phyloP scores from a whole-genome alignment of 2,888 invertebrate species.

The Fissipunctia ypsillon region DNA sequence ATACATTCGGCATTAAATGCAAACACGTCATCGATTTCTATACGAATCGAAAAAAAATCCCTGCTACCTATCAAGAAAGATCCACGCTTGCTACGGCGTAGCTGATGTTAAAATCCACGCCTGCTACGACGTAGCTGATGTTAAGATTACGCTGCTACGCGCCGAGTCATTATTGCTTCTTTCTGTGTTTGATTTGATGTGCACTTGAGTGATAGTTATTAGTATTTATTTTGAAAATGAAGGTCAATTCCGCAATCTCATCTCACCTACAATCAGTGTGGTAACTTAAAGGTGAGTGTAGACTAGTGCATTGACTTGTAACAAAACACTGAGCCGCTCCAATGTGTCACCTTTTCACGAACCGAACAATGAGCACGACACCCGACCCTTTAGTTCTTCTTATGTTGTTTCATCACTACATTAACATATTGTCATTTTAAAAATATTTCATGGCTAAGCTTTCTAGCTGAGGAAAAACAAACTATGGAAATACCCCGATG shows the following conservation, averaged over 20 bases:
- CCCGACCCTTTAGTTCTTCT: neutral
- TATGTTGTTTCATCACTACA: too few relatives aligned
- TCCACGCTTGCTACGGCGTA: slow-evolving; percentile 29
- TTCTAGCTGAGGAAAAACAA: too few relatives aligned
- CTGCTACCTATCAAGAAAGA: neutral
- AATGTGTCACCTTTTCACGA: neutral
- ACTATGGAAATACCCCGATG: too few relatives aligned
- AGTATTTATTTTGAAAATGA: neutral
- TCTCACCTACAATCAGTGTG: neutral
- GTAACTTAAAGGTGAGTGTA: neutral
- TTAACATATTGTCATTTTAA: too few relatives aligned
- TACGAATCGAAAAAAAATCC: neutral
- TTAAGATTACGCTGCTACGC: slow-evolving; percentile 17
- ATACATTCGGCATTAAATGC: neutral
- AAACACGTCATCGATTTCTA: neutral
- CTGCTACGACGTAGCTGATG: slow-evolving; percentile 35
- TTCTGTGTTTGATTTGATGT: neutral
- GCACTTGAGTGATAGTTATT: neutral
- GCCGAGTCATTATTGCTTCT: neutral
- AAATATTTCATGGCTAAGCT: too few relatives aligned
- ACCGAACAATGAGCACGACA: neutral
- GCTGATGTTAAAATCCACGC: slow-evolving; percentile 4
- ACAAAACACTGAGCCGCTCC: neutral
- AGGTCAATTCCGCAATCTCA: neutral
- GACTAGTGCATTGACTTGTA: neutral